Conservation (phyloP, 2,113 vertebrate genomes). For the Pyxicephalus adspersus region DNA sequence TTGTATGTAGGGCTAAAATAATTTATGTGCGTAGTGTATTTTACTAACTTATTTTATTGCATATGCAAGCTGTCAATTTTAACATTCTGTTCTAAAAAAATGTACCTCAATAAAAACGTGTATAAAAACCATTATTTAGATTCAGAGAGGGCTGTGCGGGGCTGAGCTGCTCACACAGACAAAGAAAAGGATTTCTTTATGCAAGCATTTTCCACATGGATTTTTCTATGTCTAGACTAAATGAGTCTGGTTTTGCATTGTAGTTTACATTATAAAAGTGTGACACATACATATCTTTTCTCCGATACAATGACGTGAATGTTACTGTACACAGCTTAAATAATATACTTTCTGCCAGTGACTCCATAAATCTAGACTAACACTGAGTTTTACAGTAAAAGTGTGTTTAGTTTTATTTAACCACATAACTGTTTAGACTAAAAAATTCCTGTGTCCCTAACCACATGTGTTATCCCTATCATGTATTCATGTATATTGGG, state of each 20-base stretch:
- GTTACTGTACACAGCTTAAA: conserved; percentile 20
- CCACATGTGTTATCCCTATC: too few species aligned
- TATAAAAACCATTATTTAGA: conserved; percentile 11
- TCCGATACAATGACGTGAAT: conserved; percentile 61
- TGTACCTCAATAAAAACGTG: conserved; percentile 7
- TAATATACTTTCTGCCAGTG: background rate
- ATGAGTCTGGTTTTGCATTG: conserved; percentile 70
- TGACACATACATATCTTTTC: conserved; percentile 64
- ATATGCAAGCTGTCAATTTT: too few species aligned
- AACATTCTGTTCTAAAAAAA: background rate
- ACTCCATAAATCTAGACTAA: background rate
- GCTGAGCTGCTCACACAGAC: conserved; percentile 66
- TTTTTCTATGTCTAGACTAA: conserved; percentile 67
- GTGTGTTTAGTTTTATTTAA: too few species aligned
- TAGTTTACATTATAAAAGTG: conserved; percentile 62
- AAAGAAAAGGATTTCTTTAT: conserved; percentile 65
- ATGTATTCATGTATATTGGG: too few species aligned
- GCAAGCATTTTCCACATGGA: conserved; percentile 63
- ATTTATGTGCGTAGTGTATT: too few species aligned
- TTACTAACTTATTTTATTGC: too few species aligned
- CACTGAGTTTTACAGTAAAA: too few species aligned
- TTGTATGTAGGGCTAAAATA: too few species aligned
- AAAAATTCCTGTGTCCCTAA: too few species aligned
- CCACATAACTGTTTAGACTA: too few species aligned
- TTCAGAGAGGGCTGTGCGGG: conserved; percentile 58